phyloP scores from a whole-genome alignment of 2,113 vertebrate species.

The Saimiri boliviensis region DNA sequence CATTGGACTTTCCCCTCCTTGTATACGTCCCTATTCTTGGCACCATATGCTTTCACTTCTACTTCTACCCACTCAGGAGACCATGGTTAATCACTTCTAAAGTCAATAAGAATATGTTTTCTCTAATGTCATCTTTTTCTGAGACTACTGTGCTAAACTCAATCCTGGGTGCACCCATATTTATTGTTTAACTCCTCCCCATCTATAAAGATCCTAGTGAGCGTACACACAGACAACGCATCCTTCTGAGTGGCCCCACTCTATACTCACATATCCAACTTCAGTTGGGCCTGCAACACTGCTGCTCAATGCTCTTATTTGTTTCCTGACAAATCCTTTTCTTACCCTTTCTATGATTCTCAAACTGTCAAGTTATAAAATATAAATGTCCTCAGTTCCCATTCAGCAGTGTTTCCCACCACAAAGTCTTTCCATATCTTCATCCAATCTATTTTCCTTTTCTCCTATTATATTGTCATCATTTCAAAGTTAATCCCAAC shows the following conservation, averaged over 20 bases:
- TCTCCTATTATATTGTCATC: not conserved
- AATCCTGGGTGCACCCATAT: not conserved
- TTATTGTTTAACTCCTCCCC: not conserved
- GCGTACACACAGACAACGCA: not conserved
- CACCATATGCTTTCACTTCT: not conserved
- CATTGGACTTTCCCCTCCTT: not conserved
- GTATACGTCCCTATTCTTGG: not conserved
- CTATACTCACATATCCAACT: not conserved
- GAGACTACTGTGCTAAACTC: not conserved
- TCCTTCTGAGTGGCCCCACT: not conserved
- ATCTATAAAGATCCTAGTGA: not conserved
- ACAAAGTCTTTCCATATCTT: not conserved
- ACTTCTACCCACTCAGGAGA: not conserved
- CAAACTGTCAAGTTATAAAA: constrained; percentile 3
- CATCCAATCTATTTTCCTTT: not conserved
- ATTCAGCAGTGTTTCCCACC: not conserved
- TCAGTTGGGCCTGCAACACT: not conserved
- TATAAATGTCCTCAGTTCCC: not conserved
- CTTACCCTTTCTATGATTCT: not conserved
- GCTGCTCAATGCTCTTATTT: not conserved
- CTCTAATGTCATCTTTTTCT: not conserved
- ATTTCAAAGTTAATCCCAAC: constrained; percentile 11
- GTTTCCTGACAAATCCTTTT: not conserved
- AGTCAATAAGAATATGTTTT: not conserved
- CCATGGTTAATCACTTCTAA: not conserved